Evolutionary conservation across 2,888 invertebrate genomes (phyloP), one percentile per base, ranked within the genome.

Genomic region (Geotrupes spiniger): DNA sequence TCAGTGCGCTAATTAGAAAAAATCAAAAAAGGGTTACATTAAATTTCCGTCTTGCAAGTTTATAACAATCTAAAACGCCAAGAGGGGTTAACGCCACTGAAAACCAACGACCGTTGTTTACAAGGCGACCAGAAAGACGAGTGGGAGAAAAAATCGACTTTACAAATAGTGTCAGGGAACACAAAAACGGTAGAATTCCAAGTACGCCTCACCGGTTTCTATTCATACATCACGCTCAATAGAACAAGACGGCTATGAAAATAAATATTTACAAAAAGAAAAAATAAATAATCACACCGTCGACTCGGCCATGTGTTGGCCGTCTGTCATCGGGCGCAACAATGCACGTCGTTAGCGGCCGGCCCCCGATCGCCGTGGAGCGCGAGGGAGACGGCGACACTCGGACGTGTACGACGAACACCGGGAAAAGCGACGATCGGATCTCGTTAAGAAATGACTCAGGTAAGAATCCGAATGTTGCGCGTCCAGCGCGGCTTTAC

Each of bases 191-290:
- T n/a, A n/a, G n/a, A n/a, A n/a, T n/a, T n/a, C n/a, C n/a, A n/a
- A n/a, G n/a, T n/a, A n/a, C n/a, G 21, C 6, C 14, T 2, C 33
- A n/a, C 8, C 14, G 15, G 33, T 16, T 36, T 46, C 46, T 41
- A 46, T 46, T 41, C 46, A 46, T 46, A 40, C 48, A 48, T 42
- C 42, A 42, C 31, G 48, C 38, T 50, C 42, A 50, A 50, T 42
- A 38, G 42, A 42, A 50, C 41, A 45, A 50, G 50, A 50, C 48
- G 29, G 28, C 41, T 37, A 42, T 45, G 46, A 50, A 50, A 50
- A 50, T 64, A 64, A 64, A 64, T 64, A 64, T 64, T 64, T 64
- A 64, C 57, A 60, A 60, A 49, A 60, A 56, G 59, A 61, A 60
- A 63, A 60, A 63, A 62, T 57, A 59, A 60, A 61, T 58, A 63